Conservation (phyloP, 2,113 vertebrate species). For the Anarhynchus alexandrinus region DNA sequence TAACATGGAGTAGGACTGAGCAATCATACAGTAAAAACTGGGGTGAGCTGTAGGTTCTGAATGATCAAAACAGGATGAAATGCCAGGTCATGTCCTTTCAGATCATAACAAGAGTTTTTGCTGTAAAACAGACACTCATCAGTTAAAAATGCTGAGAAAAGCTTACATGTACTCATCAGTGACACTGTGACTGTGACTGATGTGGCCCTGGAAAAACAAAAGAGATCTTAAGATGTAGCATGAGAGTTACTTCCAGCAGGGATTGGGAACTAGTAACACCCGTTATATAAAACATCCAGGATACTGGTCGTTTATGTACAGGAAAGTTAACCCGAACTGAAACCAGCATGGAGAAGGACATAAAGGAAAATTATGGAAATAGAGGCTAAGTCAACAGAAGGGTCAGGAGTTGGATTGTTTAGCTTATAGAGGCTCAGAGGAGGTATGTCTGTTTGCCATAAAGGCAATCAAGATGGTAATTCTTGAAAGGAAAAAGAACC, state of each 20-base stretch:
- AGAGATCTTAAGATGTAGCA: neutral
- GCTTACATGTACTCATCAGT: neutral
- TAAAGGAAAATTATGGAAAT: neutral
- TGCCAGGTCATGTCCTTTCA: neutral
- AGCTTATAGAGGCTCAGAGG: neutral
- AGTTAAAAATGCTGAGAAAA: neutral
- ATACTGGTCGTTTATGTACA: neutral
- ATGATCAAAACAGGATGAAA: neutral
- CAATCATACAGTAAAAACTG: neutral
- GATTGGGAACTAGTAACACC: neutral
- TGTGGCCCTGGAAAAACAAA: neutral
- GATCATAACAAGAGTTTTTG: neutral
- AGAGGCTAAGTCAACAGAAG: neutral
- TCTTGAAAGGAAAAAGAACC: neutral
- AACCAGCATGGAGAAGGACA: no score
- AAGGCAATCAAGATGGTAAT: neutral
- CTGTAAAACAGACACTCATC: neutral
- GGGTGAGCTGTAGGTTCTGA: neutral
- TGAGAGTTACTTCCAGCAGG: neutral
- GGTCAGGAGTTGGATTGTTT: neutral
- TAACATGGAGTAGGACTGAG: neutral
- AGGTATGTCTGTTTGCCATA: neutral
- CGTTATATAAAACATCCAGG: neutral
- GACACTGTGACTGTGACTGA: neutral
- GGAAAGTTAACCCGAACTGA: neutral